Percentiles rank a stretch among this genome's conserved stretches.
These are phyloP conservation scores for Ceyx erithaca DNA, from an alignment of 2,797 vertebrate genomes.

Conservation along the genomic window DNA sequence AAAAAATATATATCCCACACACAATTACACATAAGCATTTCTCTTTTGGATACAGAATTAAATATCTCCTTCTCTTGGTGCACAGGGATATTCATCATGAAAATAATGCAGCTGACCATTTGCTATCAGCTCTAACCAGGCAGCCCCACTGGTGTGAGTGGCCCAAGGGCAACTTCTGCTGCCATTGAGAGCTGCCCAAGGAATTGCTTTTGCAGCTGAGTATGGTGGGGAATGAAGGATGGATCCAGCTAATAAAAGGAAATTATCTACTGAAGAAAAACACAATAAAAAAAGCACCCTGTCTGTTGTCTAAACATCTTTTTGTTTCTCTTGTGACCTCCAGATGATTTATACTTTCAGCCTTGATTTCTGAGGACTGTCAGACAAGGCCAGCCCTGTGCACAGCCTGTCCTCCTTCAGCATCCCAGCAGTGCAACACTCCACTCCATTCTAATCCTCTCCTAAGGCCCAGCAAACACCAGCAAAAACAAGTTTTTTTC, in stretches of 20 bases:
- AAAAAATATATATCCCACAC: neutral
- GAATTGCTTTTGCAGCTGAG: neutral
- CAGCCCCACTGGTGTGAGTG: neutral
- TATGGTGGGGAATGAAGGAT: neutral
- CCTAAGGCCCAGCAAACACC: neutral
- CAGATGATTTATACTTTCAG: neutral
- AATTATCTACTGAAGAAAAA: neutral
- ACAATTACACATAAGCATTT: slow-evolving; percentile 19
- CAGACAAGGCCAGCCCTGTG: neutral
- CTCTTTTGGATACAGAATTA: slow-evolving; percentile 36
- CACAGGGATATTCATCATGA: neutral
- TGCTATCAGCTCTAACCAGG: slow-evolving; percentile 21
- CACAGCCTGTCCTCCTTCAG: neutral
- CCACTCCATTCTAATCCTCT: neutral
- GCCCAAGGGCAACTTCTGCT: neutral
- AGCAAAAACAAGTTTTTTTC: neutral
- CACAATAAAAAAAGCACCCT: neutral
- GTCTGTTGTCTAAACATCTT: neutral
- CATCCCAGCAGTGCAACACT: neutral
- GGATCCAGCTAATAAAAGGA: neutral
- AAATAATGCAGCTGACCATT: neutral
- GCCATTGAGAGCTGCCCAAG: neutral
- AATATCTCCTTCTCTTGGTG: neutral
- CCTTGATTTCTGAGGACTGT: neutral
- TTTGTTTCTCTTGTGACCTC: neutral